Evolutionary conservation across 1,140 invertebrate species (phyloP), one percentile per base, ranked within the genome.

Genomic region (Nasonia vitripennis): DNA sequence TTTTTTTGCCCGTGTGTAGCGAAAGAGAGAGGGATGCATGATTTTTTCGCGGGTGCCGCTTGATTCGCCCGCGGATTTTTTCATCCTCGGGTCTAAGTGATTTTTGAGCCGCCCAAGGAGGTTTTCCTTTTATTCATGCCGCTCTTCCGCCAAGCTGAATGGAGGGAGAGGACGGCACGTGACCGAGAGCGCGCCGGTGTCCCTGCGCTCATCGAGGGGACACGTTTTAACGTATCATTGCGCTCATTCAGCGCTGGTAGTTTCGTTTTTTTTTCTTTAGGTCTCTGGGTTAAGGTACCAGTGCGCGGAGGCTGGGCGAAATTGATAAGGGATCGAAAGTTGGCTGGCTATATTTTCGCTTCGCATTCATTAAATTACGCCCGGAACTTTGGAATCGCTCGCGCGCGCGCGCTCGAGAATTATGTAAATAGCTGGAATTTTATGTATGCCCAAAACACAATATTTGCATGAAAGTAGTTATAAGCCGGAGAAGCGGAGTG

Each of bases 401-500:
- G 45, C 23, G 55, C 45, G 45, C 23, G 55, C 55, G 5, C 55
- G 55, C 14, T 3, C 14, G 74, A 41, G 45, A 37, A 73, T 73
- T 75, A 80, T 75, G 78, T 75, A 80, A 80, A 84, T 79, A 84
- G 55, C 41, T 41, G 67, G 67, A 79, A 74, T 84, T 84, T 84
- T 70, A 84, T 23, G 83, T 80, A 67, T 31, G 45, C 31, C 68
- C 41, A 80, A 85, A 80, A 75, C 31, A 75, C 70, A 80, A 80
- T 70, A 85, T 85, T 84, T 79, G 77, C 83, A 84, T 84, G 68
- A 74, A 70, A 79, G 74, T 37, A 12, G 82, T 77, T 62, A 37
- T 55, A n/a, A 67, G 73, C n/a, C 20, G 14, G 12, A 27, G 55
- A 3, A n/a, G 55, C 6, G 2, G 4, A 31, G 20, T 27, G 48